These are phyloP conservation scores for Nerophis lumbriciformis DNA, from an alignment of 2,113 vertebrate genomes.

Conservation along the genomic window DNA sequence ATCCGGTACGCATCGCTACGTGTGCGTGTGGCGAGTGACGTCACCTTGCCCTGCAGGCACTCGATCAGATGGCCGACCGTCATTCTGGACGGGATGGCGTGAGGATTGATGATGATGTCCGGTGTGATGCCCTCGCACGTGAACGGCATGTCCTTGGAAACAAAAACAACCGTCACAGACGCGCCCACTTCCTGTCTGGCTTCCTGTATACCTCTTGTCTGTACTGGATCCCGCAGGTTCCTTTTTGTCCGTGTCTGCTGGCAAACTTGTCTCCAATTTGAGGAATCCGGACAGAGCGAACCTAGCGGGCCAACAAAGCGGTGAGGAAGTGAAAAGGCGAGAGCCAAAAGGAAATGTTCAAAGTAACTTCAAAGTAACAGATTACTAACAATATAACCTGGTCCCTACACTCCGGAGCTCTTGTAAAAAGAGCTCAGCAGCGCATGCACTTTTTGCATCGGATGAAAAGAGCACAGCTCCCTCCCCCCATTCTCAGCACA, in stretches of 20 bases:
- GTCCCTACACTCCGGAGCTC: no score
- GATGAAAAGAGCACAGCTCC: no score
- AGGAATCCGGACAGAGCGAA: constrained; percentile 94
- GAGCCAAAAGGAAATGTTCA: no score
- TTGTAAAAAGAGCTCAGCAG: no score
- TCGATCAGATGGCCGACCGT: constrained; percentile 98
- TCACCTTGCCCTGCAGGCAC: constrained; percentile 97
- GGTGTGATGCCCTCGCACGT: constrained; percentile 98
- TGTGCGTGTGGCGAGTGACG: no score
- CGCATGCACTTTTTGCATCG: no score
- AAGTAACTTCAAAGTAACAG: no score
- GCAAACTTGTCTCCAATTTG: constrained; percentile 99
- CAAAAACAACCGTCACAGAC: neutral
- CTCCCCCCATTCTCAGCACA: no score
- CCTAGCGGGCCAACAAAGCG: constrained; percentile 61
- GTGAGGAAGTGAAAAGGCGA: neutral
- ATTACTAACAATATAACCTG: no score
- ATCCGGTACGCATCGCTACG: no score
- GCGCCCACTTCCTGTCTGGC: no score
- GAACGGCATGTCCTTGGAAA: constrained; percentile 92
- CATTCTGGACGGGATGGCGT: constrained; percentile 98
- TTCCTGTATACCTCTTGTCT: constrained; percentile 85
- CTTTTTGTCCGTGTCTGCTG: constrained; percentile 96
- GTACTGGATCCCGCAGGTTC: constrained; percentile 98
- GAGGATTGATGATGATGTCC: constrained; percentile 98